These are phyloP conservation scores for Anarhynchus alexandrinus DNA, from an alignment of 2,113 vertebrate species.

Conservation along the genomic window DNA sequence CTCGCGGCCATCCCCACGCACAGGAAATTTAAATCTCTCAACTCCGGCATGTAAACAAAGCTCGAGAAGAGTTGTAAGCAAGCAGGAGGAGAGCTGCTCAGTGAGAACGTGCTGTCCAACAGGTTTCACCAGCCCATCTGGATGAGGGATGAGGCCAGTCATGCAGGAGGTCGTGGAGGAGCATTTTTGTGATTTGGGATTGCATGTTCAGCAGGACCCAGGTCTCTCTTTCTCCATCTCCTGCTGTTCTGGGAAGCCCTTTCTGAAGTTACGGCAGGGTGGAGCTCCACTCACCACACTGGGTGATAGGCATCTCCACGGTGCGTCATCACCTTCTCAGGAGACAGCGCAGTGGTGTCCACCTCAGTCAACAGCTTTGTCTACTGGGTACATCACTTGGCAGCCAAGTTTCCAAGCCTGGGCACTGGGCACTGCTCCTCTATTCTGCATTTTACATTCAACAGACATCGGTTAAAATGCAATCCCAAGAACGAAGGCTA, in stretches of 20 bases:
- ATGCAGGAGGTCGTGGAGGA: not conserved
- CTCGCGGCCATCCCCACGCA: accelerated
- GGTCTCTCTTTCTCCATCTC: not conserved
- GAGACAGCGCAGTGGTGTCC: accelerated
- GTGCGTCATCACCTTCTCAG: not conserved
- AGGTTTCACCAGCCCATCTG: not conserved
- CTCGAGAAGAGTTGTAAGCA: not conserved
- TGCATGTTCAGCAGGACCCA: not conserved
- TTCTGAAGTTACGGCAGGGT: not conserved
- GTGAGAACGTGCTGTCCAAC: not conserved
- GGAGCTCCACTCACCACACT: not conserved
- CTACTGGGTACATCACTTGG: not conserved
- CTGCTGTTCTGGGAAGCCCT: not conserved
- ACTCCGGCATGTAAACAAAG: not conserved
- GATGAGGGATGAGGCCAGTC: not conserved
- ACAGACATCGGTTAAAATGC: accelerated
- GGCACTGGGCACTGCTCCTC: not conserved
- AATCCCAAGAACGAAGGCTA: not conserved
- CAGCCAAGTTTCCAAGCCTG: not conserved
- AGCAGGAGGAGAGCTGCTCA: accelerated
- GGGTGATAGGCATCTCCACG: not conserved
- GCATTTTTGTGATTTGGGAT: accelerated
- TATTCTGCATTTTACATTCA: not conserved
- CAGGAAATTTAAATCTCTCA: not conserved
- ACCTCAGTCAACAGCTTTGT: not conserved